Percentiles rank a stretch among this genome's conserved stretches.
Evolutionary conservation across 2,888 invertebrate species (phyloP).

Genomic region (Aradus depressus): DNA sequence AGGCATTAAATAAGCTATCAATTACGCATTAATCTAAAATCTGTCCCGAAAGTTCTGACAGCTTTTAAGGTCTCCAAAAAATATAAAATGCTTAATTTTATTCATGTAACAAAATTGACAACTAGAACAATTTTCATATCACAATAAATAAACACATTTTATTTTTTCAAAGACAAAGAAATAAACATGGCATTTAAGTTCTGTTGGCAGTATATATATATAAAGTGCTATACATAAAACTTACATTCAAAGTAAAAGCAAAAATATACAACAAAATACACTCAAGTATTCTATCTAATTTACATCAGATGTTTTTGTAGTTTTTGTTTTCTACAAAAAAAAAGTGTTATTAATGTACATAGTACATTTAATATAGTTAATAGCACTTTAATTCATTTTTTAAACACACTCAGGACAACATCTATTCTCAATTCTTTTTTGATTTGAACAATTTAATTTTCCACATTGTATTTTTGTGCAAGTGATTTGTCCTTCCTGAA

Average conservation of each 20-base stretch:
- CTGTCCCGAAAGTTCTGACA: too few species aligned
- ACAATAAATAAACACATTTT: conserved; percentile 10
- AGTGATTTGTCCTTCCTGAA: conserved; percentile 38
- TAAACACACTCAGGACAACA: conserved; percentile 40
- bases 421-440: conserved; percentile 36
- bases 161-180: conserved; percentile 8
- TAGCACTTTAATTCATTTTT: not conserved
- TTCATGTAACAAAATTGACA: too few species aligned
- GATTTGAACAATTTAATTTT: conserved; percentile 36
- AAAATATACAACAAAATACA: too few species aligned
- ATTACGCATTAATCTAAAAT: too few species aligned
- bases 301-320: too few species aligned
- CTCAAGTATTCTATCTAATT: too few species aligned
- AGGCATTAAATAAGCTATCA: too few species aligned
- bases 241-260: not conserved
- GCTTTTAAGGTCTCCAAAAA: too few species aligned
- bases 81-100: too few species aligned
- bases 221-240: conserved; percentile 2
- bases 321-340: too few species aligned
- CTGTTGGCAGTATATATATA: not conserved
- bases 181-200: not conserved
- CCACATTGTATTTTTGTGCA: conserved; percentile 40
- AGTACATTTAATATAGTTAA: conserved; percentile 1
- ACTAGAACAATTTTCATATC: too few species aligned
- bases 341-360: conserved; percentile 14